phyloP scores from a whole-genome alignment of 2,113 vertebrate species.

The Calyptomena viridis region DNA sequence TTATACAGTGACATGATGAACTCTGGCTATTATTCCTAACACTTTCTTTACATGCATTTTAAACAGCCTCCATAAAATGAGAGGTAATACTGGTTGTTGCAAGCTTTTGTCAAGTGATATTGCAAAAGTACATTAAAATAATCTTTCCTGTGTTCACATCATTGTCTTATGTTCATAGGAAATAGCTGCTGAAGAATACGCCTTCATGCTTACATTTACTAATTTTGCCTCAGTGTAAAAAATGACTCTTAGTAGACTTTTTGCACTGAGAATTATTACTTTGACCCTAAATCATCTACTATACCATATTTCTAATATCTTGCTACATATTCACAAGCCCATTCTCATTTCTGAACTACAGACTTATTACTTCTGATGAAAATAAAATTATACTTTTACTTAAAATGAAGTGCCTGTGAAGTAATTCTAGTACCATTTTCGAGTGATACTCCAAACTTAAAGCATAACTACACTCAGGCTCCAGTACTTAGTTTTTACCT shows the following conservation, averaged over 20 bases:
- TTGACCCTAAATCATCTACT: neutral
- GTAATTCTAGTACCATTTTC: neutral
- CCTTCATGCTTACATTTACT: neutral
- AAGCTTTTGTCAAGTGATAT: neutral
- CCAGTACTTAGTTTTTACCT: neutral
- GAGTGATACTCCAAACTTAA: neutral
- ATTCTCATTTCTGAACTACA: neutral
- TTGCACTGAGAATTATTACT: constrained; percentile 31
- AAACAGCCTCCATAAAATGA: neutral
- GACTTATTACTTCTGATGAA: neutral
- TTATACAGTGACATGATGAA: neutral
- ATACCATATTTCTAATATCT: constrained; percentile 13
- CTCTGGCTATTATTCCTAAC: neutral
- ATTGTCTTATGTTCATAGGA: neutral
- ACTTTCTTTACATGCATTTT: neutral
- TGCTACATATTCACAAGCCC: neutral
- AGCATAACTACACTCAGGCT: neutral
- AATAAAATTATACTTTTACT: neutral
- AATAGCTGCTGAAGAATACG: constrained; percentile 29
- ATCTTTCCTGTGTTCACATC: neutral
- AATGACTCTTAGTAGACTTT: neutral
- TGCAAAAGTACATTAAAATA: neutral
- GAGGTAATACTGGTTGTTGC: neutral
- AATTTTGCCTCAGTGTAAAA: neutral
- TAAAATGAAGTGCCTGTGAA: neutral